These are phyloP conservation scores for Galaxias olidus DNA, from an alignment of 2,797 vertebrate species.

Conservation along the genomic window DNA sequence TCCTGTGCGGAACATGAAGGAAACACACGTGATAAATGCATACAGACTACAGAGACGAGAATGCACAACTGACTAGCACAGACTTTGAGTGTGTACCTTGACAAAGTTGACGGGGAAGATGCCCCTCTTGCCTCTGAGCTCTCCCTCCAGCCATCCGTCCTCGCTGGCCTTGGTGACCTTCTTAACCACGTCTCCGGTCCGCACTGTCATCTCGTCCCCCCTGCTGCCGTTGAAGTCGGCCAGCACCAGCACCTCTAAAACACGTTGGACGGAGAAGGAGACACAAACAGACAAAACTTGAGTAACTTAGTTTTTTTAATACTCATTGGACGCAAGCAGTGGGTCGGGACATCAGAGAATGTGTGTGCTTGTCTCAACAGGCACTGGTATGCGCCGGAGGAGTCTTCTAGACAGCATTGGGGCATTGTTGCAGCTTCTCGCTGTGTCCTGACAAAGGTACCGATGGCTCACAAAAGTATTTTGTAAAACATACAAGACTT, in stretches of 20 bases:
- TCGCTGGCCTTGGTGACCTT: slow-evolving; percentile 71
- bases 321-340: neutral
- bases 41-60: neutral
- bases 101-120: slow-evolving; percentile 82
- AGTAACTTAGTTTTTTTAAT: slow-evolving; percentile 29
- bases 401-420: no score
- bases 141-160: slow-evolving; percentile 85
- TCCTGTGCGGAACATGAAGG: slow-evolving; percentile 60
- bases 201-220: slow-evolving; percentile 77
- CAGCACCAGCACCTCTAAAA: slow-evolving; percentile 83
- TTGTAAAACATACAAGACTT: no score
- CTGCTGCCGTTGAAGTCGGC: slow-evolving; percentile 77
- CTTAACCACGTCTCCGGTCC: slow-evolving; percentile 79
- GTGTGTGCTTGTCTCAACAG: slow-evolving; percentile 42
- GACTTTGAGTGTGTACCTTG: slow-evolving; percentile 68
- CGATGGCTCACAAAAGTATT: no score
- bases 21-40: neutral
- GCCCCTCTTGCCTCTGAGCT: slow-evolving; percentile 75
- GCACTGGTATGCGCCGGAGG: slow-evolving; percentile 1
- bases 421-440: no score
- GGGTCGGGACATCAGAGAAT: slow-evolving; percentile 38
- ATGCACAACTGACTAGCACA: neutral
- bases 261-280: slow-evolving; percentile 9
- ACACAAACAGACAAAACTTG: neutral
- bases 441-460: no score